These are phyloP conservation scores for Leptobrachium ailaonicum DNA, from an alignment of 2,113 vertebrate species.

Conservation along the genomic window DNA sequence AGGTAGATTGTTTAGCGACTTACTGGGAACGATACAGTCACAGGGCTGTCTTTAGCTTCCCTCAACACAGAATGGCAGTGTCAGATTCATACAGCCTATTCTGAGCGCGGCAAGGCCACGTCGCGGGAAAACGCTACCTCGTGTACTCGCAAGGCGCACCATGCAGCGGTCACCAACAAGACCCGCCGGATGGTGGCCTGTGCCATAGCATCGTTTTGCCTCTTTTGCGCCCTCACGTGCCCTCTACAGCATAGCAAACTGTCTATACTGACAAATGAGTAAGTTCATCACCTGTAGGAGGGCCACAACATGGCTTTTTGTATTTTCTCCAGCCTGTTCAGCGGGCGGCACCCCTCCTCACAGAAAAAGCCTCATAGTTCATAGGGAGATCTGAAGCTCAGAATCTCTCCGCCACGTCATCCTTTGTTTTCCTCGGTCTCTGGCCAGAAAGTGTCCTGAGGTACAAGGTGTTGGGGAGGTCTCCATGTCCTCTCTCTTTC, in stretches of 20 bases:
- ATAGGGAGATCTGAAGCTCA: constrained; percentile 64
- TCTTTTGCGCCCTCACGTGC: constrained; percentile 49
- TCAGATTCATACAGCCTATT: constrained; percentile 64
- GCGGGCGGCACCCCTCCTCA: constrained; percentile 63
- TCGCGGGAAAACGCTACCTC: constrained; percentile 60
- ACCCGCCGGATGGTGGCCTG: constrained; percentile 46
- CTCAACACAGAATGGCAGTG: constrained; percentile 71
- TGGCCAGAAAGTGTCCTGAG: constrained; percentile 61
- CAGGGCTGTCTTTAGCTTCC: constrained; percentile 64
- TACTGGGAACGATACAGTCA: constrained; percentile 63
- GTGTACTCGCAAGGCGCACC: constrained; percentile 63
- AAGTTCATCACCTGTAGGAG: constrained; percentile 65
- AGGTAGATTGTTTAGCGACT: constrained; percentile 80
- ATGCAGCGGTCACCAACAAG: constrained; percentile 59
- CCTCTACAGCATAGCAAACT: constrained; percentile 59
- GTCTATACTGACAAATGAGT: constrained; percentile 59
- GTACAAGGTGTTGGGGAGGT: constrained; percentile 58
- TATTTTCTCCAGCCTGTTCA: constrained; percentile 62
- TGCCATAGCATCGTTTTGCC: constrained; percentile 50
- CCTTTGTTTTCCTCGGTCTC: constrained; percentile 60
- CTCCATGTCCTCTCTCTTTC: constrained; percentile 56
- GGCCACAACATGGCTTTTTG: constrained; percentile 61
- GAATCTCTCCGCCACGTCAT: constrained; percentile 59
- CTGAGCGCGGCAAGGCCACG: constrained; percentile 68
- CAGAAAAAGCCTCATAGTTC: constrained; percentile 66